Evolutionary conservation across 2,797 vertebrate species (phyloP), one percentile per base, ranked within the genome.

Genomic region (Agapornis canus): DNA sequence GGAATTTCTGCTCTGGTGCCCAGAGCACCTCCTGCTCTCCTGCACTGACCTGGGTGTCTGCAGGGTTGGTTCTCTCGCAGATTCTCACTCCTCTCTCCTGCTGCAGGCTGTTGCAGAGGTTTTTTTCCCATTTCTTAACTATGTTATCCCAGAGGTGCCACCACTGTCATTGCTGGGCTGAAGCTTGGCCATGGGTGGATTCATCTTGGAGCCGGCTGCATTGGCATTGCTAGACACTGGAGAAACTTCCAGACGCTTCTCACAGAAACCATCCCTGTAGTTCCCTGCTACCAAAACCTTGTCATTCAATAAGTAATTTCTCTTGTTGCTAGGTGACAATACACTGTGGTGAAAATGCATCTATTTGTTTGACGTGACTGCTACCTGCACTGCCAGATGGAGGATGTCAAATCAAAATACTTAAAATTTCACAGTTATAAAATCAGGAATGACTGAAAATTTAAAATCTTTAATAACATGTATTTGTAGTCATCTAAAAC

Each of bases 331-430:
- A 64, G 22, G 31, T 79, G n/a, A 86, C 77, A 78, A 59, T 25
- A 14, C 11, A 82, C 40, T 52, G 29, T 7, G 29, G 31, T 70
- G 56, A 88, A 93, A 94, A 76, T 22, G 35, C 3, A 63, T 51
- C 20, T 20, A 21, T 52, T 81, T 64, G 17, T 59, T 37, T 83
- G 76, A 70, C 12, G 26, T 11, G 29, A 86, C 20, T 84, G 45
- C 29, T 76, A 52, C n/a, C 37, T 86, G 25, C 37, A 66, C 35
- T 43, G 83, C 42, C 32, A 86, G 37, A 51, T 39, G 12, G 35
- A 83, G 26, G 91, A 56, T 5, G 18, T 23, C 45, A 83, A 81
- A 86, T 61, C 25, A 76, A 91, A 81, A 91, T 27, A 71, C 14
- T 43, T 64, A 7, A 12, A 52, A 59, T 11, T 54, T 77, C 14